phyloP scores from a whole-genome alignment of 2,888 invertebrate genomes.

The Trimorus sp. region DNA sequence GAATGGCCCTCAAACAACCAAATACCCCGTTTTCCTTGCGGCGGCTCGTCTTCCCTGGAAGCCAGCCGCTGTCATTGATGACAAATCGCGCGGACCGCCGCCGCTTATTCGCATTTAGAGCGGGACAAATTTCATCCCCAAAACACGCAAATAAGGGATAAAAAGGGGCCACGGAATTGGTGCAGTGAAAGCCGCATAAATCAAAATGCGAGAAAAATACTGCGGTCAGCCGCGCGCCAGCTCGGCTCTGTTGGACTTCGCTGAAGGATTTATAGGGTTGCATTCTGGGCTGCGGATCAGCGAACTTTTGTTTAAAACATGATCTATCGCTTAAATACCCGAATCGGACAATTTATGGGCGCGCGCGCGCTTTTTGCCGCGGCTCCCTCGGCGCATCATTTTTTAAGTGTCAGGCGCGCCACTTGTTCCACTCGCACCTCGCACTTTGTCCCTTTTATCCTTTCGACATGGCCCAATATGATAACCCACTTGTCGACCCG shows the following conservation, averaged over 20 bases:
- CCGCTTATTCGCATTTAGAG: constrained; percentile 56
- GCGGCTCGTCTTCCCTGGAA: constrained; percentile 16
- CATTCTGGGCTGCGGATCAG: constrained; percentile 75
- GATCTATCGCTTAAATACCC: constrained; percentile 81
- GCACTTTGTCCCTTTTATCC: constrained; percentile 71
- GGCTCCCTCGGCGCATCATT: constrained; percentile 39
- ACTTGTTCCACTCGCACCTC: constrained; percentile 58
- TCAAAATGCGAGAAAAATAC: constrained; percentile 80
- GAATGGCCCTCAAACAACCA: too few relatives aligned
- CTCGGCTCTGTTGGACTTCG: constrained; percentile 69
- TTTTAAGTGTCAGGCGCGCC: constrained; percentile 62
- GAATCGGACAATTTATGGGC: constrained; percentile 77
- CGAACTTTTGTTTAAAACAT: constrained; percentile 81
- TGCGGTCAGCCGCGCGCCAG: constrained; percentile 69
- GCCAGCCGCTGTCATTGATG: constrained; percentile 41
- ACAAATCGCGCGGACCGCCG: constrained; percentile 43
- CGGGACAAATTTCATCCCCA: constrained; percentile 78
- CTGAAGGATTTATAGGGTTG: constrained; percentile 80
- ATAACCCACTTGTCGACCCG: constrained; percentile 20
- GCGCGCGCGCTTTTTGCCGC: constrained; percentile 40
- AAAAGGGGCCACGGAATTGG: constrained; percentile 77
- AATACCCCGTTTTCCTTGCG: constrained; percentile 26
- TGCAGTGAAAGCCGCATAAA: constrained; percentile 80
- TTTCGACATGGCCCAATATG: constrained; percentile 73
- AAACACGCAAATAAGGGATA: constrained; percentile 80